Evolutionary conservation across 2,888 invertebrate species (phyloP).

Genomic region (Melinopterus prodromus): DNA sequence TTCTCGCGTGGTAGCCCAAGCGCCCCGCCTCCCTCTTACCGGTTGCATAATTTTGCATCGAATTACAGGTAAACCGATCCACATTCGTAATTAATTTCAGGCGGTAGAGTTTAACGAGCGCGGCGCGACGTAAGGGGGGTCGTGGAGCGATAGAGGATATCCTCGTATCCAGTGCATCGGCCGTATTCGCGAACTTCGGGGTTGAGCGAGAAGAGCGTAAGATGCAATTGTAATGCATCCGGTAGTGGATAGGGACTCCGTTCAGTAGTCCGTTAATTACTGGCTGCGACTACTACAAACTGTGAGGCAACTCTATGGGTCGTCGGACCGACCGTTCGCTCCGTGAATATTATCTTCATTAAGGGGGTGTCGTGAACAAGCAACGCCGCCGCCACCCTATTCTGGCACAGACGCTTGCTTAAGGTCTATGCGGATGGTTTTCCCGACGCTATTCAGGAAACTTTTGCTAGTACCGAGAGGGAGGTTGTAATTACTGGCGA

Average conservation of each 20-base stretch:
- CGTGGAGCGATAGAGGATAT: neutral
- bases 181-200: neutral
- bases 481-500: neutral
- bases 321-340: constrained; percentile 24
- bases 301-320: constrained; percentile 8
- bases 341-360: constrained; percentile 41
- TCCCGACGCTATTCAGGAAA: constrained; percentile 1
- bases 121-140: neutral
- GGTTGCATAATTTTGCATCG: constrained; percentile 30
- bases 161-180: constrained; percentile 11
- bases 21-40: neutral
- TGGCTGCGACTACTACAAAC: constrained; percentile 21
- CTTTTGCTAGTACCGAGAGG: neutral
- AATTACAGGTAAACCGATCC: constrained; percentile 33
- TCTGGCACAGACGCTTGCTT: neutral
- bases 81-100: constrained; percentile 32
- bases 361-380: constrained; percentile 35
- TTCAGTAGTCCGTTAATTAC: constrained; percentile 39
- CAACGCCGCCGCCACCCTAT: constrained; percentile 7
- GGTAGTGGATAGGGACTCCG: constrained; percentile 17
- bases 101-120: constrained; percentile 26
- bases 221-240: constrained; percentile 33
- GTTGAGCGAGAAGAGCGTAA: no score
- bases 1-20: neutral
- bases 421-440: neutral